Evolutionary conservation across 37 sponge, comb jelly and placozoan genomes (phyloP), one percentile per base, ranked within the genome.

Genomic region (Hormiphora californensis): DNA sequence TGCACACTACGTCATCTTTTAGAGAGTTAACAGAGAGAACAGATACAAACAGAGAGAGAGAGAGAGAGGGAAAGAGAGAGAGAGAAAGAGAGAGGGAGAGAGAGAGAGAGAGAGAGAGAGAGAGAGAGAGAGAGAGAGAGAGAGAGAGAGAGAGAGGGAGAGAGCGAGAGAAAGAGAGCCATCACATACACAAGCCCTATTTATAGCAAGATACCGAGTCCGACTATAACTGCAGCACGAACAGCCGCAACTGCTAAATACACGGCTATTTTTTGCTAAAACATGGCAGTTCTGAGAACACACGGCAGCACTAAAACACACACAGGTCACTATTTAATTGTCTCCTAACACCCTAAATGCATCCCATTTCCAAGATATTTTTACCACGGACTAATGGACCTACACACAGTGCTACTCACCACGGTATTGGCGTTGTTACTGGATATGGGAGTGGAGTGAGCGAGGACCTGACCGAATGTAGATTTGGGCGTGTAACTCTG

Each of bases 131-230:
- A 21, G 81, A 85, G 41, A 85, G 63, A 0, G 59, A 17, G 4
- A 85, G 89, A 11, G 89, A 85, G 37, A 85, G 89, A 3, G 89
- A 81, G 67, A 88, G 51, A 38, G 15, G 68, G 54, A 30, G 39
- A 67, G 54, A 28, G 4, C 25, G 63, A 67, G 49, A 86, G 63
- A 61, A 86, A 0, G 0, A 86, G 89, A 62, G 69, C n/a, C n/a
- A n/a, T n/a, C n/a, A n/a, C n/a, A n/a, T n/a, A n/a, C n/a, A n/a
- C n/a, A n/a, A n/a, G n/a, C n/a, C n/a, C n/a, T n/a, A n/a, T n/a
- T n/a, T n/a, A n/a, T n/a, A n/a, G n/a, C n/a, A n/a, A n/a, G n/a
- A n/a, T n/a, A n/a, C n/a, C n/a, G n/a, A n/a, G n/a, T n/a, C n/a
- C n/a, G n/a, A n/a, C n/a, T n/a, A n/a, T n/a, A n/a, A n/a, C n/a